phyloP scores from a whole-genome alignment of 2,888 invertebrate genomes.

The Mechanitis messenoides region DNA sequence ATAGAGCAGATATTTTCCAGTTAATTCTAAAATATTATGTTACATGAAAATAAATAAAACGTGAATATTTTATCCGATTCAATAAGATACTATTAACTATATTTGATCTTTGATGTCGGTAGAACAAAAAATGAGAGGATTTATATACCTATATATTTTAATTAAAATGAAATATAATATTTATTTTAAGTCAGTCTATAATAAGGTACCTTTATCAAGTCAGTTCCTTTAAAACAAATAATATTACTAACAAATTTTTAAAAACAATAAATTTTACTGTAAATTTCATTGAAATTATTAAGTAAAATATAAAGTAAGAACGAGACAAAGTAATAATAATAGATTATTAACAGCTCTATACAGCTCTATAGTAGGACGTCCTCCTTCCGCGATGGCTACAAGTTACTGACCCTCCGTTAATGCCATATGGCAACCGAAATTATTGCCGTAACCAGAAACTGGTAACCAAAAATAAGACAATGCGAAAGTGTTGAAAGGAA shows the following conservation, averaged over 20 bases:
- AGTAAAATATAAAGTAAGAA: no score
- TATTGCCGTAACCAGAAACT: slow-evolving; percentile 52
- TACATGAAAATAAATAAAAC: no score
- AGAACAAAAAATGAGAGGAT: no score
- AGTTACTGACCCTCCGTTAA: slow-evolving; percentile 73
- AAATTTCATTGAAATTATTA: background rate
- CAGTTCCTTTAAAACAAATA: no score
- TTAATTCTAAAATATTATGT: background rate
- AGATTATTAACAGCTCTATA: slow-evolving; percentile 48
- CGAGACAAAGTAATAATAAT: background rate
- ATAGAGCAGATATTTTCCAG: slow-evolving; percentile 43
- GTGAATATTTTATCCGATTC: no score
- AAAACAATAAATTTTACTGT: background rate
- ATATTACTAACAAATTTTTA: no score
- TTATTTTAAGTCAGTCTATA: no score
- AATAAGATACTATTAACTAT: no score
- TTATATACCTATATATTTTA: no score
- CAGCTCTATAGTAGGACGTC: slow-evolving; percentile 56
- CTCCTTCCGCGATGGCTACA: slow-evolving; percentile 60
- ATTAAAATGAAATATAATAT: no score
- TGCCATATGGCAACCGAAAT: slow-evolving; percentile 65
- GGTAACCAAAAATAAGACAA: slow-evolving; percentile 30
- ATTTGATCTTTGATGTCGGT: no score
- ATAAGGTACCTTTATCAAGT: no score
- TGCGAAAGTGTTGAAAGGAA: slow-evolving; percentile 29